A percentile compares a stretch with the other conserved stretches of the same genome.
These are phyloP conservation scores for Pollimyrus isidori DNA, from an alignment of 2,113 vertebrate species.

Conservation along the genomic window DNA sequence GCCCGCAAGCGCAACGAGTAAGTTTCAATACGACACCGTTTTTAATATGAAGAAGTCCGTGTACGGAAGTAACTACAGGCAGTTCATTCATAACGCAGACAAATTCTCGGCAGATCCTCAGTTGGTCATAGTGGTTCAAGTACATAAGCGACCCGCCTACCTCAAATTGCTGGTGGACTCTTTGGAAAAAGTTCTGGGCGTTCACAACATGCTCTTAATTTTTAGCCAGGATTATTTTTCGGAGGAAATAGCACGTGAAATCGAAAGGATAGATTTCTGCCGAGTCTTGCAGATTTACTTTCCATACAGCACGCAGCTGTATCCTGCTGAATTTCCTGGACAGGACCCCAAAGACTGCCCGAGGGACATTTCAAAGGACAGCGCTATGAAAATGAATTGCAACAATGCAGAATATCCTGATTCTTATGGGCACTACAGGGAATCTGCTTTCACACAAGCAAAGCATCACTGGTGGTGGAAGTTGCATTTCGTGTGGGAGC, in stretches of 20 bases:
- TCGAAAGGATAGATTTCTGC: conserved; percentile 61
- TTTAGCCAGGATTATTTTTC: conserved; percentile 66
- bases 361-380: conserved; percentile 50
- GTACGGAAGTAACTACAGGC: conserved; percentile 52
- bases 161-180: conserved; percentile 58
- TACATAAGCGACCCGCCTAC: conserved; percentile 62
- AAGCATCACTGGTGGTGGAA: conserved; percentile 77
- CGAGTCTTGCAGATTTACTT: conserved; percentile 66
- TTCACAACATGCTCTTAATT: conserved; percentile 55
- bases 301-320: conserved; percentile 65
- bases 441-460: conserved; percentile 60
- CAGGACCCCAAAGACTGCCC: conserved; percentile 60
- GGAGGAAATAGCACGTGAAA: conserved; percentile 53
- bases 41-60: conserved; percentile 43
- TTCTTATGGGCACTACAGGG: conserved; percentile 63
- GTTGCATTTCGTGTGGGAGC: conserved; percentile 66
- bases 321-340: conserved; percentile 62
- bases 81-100: conserved; percentile 50
- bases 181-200: conserved; percentile 47
- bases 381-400: conserved; percentile 52
- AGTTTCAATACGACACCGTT: conserved; percentile 39
- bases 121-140: conserved; percentile 61
- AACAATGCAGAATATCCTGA: conserved; percentile 61
- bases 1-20: conserved; percentile 11
- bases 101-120: conserved; percentile 49